Percentiles rank a stretch among this genome's conserved stretches.
These are phyloP conservation scores for Camponotus floridanus DNA, from an alignment of 1,140 invertebrate genomes.

Conservation along the genomic window DNA sequence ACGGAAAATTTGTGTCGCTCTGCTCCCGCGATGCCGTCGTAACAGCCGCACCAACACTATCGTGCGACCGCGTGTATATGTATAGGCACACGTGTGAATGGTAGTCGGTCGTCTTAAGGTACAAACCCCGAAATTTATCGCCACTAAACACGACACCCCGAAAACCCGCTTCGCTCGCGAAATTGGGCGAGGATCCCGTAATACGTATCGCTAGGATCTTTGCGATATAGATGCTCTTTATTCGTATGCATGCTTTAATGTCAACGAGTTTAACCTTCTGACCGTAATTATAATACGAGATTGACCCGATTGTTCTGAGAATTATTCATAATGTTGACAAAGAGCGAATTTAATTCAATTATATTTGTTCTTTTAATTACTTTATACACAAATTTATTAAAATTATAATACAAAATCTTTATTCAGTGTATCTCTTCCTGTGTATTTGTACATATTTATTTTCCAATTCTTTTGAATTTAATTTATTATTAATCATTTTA, in stretches of 20 bases:
- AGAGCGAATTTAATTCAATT: not conserved
- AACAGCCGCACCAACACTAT: conserved; percentile 39
- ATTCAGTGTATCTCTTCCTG: not conserved
- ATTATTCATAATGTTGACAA: not conserved
- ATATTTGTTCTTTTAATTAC: not conserved
- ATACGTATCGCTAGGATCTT: conserved; percentile 57
- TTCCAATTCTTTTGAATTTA: not conserved
- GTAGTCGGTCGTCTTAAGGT: conserved; percentile 63
- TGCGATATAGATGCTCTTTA: conserved; percentile 31
- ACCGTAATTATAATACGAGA: not conserved
- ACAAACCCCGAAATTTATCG: conserved; percentile 75
- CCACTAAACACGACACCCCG: conserved; percentile 73
- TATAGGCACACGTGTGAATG: not conserved
- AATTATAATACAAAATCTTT: not conserved
- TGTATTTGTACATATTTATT: not conserved
- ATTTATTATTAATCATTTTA: no score
- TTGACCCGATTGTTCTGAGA: conserved; percentile 22
- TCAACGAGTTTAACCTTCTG: conserved; percentile 17
- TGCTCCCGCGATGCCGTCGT: conserved; percentile 26
- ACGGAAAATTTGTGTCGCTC: conserved; percentile 74
- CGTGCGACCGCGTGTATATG: not conserved
- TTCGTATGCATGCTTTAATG: conserved; percentile 4
- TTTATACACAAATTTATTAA: not conserved
- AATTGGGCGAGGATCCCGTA: conserved; percentile 65
- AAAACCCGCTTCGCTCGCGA: conserved; percentile 62